A percentile compares a stretch with the other conserved stretches of the same genome.
Conservation (phyloP, 1,140 invertebrate species). For the Hylaeus anthracinus region DNA sequence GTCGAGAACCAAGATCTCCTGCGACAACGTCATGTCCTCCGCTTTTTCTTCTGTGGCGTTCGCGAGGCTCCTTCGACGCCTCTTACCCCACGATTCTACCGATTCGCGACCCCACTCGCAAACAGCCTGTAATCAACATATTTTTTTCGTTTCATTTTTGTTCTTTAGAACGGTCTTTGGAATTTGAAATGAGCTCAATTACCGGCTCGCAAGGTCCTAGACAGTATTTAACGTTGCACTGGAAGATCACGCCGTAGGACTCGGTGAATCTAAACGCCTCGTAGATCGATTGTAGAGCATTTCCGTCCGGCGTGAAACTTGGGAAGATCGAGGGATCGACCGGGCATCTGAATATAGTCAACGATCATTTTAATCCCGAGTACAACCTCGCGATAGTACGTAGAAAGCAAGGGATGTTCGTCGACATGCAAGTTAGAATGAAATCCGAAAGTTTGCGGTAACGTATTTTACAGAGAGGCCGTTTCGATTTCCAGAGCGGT, state of each 20-base stretch:
- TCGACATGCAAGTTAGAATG: too few relatives aligned
- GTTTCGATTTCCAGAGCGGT: too few relatives aligned
- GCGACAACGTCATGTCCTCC: slow-evolving; percentile 95
- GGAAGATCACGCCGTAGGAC: slow-evolving; percentile 97
- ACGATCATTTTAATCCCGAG: slow-evolving; percentile 18
- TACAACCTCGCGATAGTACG: too few relatives aligned
- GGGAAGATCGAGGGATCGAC: slow-evolving; percentile 97
- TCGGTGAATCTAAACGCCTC: slow-evolving; percentile 98
- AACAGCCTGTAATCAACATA: slow-evolving; percentile 84
- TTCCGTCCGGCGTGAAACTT: slow-evolving; percentile 92
- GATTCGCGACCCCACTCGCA: slow-evolving; percentile 94
- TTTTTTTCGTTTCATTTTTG: slow-evolving; percentile 19
- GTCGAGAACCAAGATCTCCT: slow-evolving; percentile 95
- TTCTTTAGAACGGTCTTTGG: too few relatives aligned
- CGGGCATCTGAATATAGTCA: slow-evolving; percentile 86
- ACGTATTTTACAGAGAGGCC: too few relatives aligned
- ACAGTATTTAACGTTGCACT: slow-evolving; percentile 98
- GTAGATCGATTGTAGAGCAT: slow-evolving; percentile 93
- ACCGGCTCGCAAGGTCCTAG: slow-evolving; percentile 96
- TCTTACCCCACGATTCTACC: slow-evolving; percentile 94
- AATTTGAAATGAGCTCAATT: slow-evolving; percentile 70
- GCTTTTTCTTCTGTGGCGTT: slow-evolving; percentile 84
- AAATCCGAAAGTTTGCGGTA: too few relatives aligned
- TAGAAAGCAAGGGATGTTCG: not conserved
- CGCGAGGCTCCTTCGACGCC: slow-evolving; percentile 86